Base-by-base conservation (phyloP, 2,113 vertebrate species). In the Eclectus roratus region DNA sequence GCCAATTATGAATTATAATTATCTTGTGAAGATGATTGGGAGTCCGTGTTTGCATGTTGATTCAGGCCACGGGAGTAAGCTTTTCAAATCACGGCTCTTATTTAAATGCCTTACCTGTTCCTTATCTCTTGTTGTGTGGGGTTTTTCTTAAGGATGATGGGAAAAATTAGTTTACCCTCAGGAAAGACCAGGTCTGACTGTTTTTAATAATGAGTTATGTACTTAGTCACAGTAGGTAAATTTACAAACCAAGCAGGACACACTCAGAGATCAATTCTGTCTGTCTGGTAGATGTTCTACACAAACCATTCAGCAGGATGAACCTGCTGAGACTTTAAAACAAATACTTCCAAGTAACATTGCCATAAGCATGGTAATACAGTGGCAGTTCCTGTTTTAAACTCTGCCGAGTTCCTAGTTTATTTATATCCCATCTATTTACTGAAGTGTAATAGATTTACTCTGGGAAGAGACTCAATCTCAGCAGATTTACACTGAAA, bases 151-250 rank as follows among this genome's bases (percentile, higher is more conserved):
- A 85, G 85, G 69, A 81, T 86, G 72, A 91, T 93, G 80, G 92
- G 89, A 92, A 97, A 69, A 71, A 70, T 74, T 87, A 90, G 88
- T 91, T 94, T 92, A 81, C 91, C 85, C 85, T 91, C 55, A 74
- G 92, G 94, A 92, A 96, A 87, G 86, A 80, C 92, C 86, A 92
- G 85, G 93, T 91, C 96, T 96, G 76, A 74, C 96, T 95, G 96
- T 92, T 97, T 96, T 93, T 94, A 94, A 88, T 97, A 96, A 97
- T 91, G 91, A 93, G 76, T 89, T 97, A 88, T 69, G 66, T 90
- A 80, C 91, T 92, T 94, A 95, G 73, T 73, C 97, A 87, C 95
- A 96, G 96, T 80, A 91, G 95, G 95, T 90, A 90, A 91, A 96
- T 93, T 89, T 94, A 76, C 94, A 94, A 80, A 94, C 79, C 49